Base-by-base conservation (phyloP, 2,888 invertebrate genomes). In the Rotaria sp. region DNA sequence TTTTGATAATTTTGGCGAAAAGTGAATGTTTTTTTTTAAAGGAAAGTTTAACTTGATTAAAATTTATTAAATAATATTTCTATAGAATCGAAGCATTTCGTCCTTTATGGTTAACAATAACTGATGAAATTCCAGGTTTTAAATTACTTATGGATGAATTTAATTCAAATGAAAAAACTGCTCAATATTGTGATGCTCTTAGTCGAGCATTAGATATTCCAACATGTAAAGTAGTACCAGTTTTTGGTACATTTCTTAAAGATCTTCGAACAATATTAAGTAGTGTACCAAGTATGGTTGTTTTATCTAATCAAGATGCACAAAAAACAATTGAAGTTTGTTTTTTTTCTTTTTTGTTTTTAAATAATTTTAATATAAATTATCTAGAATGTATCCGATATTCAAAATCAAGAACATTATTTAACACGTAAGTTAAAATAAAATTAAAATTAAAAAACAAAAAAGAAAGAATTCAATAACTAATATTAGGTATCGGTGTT, bases 51-150 rank as follows among this genome's bases (percentile, higher is more conserved):
- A n/a, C n/a, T n/a, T n/a, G n/a, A n/a, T n/a, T n/a, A n/a, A n/a
- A n/a, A n/a, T n/a, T n/a, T n/a, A n/a, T n/a, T n/a, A n/a, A n/a
- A n/a, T n/a, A n/a, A n/a, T n/a, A n/a, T n/a, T n/a, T n/a, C n/a
- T n/a, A n/a, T n/a, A 96, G 96, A 91, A 96, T 96, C 41, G 94
- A 94, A 91, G 96, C 96, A 92, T 93, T 97, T 89, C 95, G 96
- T 90, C 94, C 95, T 5, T 96, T 96, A 92, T 96, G 96, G 96
- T 93, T 95, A 91, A 94, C 94, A 87, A 94, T 96, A 75, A 89
- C 90, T n/a, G 91, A 91, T 52, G 90, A 91, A 50, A 59, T 86
- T 57, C 86, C 86, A 11, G 85, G 86, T 18, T 85, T 86, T 75
- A 84, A 85, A 21, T 86, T 86, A 59, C 21, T 86, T n/a, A 86